phyloP scores from a whole-genome alignment of 2,888 invertebrate species.

The Clepsis dumicolana region DNA sequence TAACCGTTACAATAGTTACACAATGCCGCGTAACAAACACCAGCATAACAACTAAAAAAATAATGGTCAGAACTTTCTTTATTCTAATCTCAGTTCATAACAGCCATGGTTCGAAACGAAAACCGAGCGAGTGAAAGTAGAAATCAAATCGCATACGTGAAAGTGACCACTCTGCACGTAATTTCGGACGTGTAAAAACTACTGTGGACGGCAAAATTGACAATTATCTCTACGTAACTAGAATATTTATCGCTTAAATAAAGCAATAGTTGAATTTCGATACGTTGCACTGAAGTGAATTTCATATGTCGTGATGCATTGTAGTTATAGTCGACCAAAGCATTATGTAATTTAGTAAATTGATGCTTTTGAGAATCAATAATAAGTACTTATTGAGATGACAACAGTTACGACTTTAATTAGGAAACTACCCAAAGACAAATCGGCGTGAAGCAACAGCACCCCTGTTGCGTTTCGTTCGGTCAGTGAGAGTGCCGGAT shows the following conservation, averaged over 20 bases:
- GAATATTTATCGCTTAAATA: not conserved
- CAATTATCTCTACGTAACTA: not conserved
- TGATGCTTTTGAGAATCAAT: too few relatives aligned
- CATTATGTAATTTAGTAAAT: too few relatives aligned
- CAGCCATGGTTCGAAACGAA: constrained; percentile 28
- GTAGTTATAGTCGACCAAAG: too few relatives aligned
- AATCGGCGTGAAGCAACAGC: too few relatives aligned
- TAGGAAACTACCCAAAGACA: too few relatives aligned
- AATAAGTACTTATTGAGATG: too few relatives aligned
- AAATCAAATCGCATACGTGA: constrained; percentile 57
- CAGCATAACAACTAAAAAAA: constrained; percentile 32
- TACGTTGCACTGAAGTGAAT: not conserved
- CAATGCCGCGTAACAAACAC: constrained; percentile 28
- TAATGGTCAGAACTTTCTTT: constrained; percentile 34
- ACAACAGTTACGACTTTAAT: too few relatives aligned
- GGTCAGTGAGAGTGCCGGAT: too few relatives aligned
- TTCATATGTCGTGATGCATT: too few relatives aligned
- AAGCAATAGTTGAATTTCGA: not conserved
- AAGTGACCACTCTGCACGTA: constrained; percentile 52
- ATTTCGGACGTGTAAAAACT: constrained; percentile 50
- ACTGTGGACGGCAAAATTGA: constrained; percentile 15
- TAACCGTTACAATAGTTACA: constrained; percentile 31
- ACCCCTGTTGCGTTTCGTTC: too few relatives aligned
- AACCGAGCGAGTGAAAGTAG: constrained; percentile 62
- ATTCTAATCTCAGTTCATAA: constrained; percentile 28